phyloP scores from a whole-genome alignment of 2,113 vertebrate species.

The Rhipidura dahli region DNA sequence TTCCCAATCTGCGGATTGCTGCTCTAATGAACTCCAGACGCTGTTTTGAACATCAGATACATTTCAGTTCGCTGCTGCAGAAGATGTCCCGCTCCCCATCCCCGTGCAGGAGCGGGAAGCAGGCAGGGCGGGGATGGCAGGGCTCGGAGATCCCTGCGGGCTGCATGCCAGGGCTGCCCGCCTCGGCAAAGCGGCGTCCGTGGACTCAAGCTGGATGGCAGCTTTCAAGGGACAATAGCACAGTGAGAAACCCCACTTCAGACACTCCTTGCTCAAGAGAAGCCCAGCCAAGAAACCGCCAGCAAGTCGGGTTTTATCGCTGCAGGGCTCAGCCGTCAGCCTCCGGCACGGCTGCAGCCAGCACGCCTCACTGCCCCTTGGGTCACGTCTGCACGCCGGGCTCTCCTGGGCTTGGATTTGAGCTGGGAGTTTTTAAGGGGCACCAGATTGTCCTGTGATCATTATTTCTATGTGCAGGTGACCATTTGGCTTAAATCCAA shows the following conservation, averaged over 20 bases:
- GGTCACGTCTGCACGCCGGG: rapidly evolving
- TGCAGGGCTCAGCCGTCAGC: background rate
- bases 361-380: background rate
- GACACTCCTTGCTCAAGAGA: background rate
- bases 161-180: background rate
- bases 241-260: background rate
- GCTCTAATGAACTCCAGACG: conserved; percentile 51
- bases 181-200: rapidly evolving
- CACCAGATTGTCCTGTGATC: background rate
- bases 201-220: background rate
- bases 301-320: background rate
- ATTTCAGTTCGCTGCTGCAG: background rate
- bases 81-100: background rate
- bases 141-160: background rate
- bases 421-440: background rate
- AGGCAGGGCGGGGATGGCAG: background rate
- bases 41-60: conserved; percentile 21
- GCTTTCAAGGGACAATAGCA: background rate
- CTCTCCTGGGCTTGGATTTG: background rate
- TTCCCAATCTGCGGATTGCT: conserved; percentile 16
- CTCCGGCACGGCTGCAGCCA: rapidly evolving
- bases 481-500: background rate
- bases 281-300: background rate
- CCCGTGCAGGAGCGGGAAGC: rapidly evolving
- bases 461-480: background rate